phyloP scores from a whole-genome alignment of 2,113 vertebrate genomes.

The Lutjanus erythropterus region DNA sequence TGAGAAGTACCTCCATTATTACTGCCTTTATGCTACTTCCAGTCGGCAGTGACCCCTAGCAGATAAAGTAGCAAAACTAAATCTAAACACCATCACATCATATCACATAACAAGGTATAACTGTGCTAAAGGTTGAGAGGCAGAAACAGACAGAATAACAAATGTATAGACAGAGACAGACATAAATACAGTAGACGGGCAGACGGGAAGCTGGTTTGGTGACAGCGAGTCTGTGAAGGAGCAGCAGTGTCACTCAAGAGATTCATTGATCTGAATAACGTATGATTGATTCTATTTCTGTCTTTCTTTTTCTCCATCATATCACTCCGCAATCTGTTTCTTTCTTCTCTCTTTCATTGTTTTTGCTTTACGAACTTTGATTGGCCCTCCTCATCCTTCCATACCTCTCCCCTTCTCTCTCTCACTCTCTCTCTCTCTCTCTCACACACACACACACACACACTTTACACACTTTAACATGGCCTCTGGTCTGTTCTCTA shows the following conservation, averaged over 20 bases:
- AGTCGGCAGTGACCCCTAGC: neutral
- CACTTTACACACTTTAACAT: constrained; percentile 50
- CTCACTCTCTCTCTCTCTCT: neutral
- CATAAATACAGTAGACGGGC: neutral
- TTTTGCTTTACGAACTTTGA: neutral
- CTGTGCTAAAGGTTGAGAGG: neutral
- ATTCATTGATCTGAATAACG: constrained; percentile 4
- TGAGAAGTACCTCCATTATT: neutral
- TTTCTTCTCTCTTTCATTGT: neutral
- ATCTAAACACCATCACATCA: neutral
- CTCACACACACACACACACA: neutral
- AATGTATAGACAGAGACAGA: neutral
- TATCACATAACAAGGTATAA: neutral
- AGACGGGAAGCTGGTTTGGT: constrained; percentile 2
- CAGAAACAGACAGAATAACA: neutral
- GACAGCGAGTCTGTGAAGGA: constrained; percentile 10
- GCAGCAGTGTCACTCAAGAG: neutral
- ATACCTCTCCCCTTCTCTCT: neutral
- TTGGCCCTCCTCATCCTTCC: neutral
- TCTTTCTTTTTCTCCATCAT: neutral
- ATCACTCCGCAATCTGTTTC: neutral
- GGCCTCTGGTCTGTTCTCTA: constrained; percentile 72
- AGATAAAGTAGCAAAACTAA: neutral
- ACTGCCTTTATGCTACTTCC: no score
- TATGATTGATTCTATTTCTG: neutral